Evolutionary conservation across 2,113 vertebrate species (phyloP), one percentile per base, ranked within the genome.

Genomic region (Upupa epops): DNA sequence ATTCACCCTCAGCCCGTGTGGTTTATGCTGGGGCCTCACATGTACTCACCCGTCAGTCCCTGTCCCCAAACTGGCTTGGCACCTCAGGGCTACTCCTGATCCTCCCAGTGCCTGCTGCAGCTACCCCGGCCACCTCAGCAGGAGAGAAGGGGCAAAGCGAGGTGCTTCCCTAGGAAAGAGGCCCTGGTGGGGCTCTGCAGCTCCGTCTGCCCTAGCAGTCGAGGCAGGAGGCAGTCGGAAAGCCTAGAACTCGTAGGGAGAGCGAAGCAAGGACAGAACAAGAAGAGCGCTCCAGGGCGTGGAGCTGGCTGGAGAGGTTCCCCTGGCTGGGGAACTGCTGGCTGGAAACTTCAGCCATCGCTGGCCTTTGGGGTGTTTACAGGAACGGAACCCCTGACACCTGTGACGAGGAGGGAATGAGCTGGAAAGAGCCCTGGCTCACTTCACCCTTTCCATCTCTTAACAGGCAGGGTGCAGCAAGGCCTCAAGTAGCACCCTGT

Each of bases 301-400:
- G 58, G 68, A 68, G 31, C 60, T 55, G 29, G 37, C 60, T 63
- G 24, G 68, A 63, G 55, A 83, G 80, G 18, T 8, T 17, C 16
- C n/a, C n/a, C n/a, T n/a, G n/a, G 13, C 14, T 59, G 86, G 83
- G 55, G 66, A 86, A 64, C 37, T 45, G n/a, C 21, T 40, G 71
- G 65, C 51, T 56, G 63, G 82, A 93, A 92, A 71, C 19, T 80
- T 70, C 69, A 25, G 52, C 61, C 80, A 5, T 66, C 51, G 56
- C 69, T 95, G 76, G 86, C 91, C 56, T 93, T 70, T 59, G 28
- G 55, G 8, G 2, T 55, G 76, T 88, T 95, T 94, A 83, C 52
- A 90, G 76, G 86, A 68, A 63, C 78, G 61, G 55, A 89, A 69
- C 51, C 85, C 78, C 72, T 1, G 2, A 72, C 82, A 91, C 92